Percentiles rank a stretch among this genome's conserved stretches.
Evolutionary conservation across 2,888 invertebrate genomes (phyloP).

Genomic region (Xestia rhomboidea): DNA sequence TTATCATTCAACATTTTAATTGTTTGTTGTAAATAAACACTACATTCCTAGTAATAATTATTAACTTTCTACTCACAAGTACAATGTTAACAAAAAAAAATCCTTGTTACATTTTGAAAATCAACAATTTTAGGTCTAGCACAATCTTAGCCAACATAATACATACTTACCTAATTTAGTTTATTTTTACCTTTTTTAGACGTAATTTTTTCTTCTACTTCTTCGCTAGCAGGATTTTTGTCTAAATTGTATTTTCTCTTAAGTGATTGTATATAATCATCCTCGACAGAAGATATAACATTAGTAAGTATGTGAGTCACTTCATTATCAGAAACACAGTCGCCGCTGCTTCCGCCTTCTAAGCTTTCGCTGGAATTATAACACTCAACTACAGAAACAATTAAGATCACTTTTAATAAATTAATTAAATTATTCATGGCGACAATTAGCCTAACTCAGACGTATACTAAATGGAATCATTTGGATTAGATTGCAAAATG

Average conservation of each 20-base stretch:
- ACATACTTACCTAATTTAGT: not conserved
- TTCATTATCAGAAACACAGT: constrained; percentile 35
- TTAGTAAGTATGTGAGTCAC: constrained; percentile 18
- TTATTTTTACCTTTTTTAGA: constrained; percentile 33
- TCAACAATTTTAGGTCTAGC: not conserved
- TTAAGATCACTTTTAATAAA: constrained; percentile 6
- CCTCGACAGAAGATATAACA: not conserved
- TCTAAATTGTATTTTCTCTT: constrained; percentile 16
- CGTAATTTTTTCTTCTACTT: not conserved
- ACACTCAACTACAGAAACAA: constrained; percentile 16
- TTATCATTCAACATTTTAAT: too few relatives aligned
- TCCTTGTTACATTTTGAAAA: too few relatives aligned
- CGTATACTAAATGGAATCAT: constrained; percentile 16
- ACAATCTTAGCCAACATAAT: not conserved
- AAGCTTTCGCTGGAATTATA: constrained; percentile 6
- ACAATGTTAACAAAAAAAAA: too few relatives aligned
- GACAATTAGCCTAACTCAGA: not conserved
- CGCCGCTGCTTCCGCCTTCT: not conserved
- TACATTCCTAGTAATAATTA: too few relatives aligned
- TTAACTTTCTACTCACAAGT: too few relatives aligned
- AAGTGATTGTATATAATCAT: not conserved
- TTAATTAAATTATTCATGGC: constrained; percentile 23
- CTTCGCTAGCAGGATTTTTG: not conserved
- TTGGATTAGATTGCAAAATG: constrained; percentile 14
- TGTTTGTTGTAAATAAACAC: too few relatives aligned